A percentile compares a stretch with the other conserved stretches of the same genome.
Evolutionary conservation across 2,888 invertebrate genomes (phyloP).

Genomic region (Drosophila percnosoma): DNA sequence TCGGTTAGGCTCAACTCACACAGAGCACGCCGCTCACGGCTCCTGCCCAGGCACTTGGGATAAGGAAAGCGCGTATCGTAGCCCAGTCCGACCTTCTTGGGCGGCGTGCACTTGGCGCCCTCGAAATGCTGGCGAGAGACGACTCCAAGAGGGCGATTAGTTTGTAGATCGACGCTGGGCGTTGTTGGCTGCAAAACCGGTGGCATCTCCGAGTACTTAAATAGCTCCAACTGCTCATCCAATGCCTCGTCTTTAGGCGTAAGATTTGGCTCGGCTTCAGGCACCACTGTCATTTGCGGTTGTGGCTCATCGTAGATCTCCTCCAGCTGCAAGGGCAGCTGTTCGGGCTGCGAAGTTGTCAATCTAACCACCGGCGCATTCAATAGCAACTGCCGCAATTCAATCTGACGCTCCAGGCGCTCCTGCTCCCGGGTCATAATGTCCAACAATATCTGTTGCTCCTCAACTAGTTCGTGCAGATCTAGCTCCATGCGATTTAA

Average conservation of each 20-base stretch:
- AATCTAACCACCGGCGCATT: not conserved
- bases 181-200: not conserved
- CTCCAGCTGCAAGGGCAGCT: not conserved
- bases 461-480: constrained; percentile 40
- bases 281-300: not conserved
- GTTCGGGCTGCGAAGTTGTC: not conserved
- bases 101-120: constrained; percentile 25
- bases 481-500: constrained; percentile 27
- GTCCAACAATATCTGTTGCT: constrained; percentile 34
- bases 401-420: constrained; percentile 10
- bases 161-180: not conserved
- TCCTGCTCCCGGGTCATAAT: constrained; percentile 27
- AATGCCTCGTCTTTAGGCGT: not conserved
- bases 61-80: constrained; percentile 55
- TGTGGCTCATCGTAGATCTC: not conserved
- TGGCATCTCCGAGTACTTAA: not conserved
- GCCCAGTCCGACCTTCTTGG: constrained; percentile 34
- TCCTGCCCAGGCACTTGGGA: constrained; percentile 29
- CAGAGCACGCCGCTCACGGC: constrained; percentile 25
- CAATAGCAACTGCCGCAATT: constrained; percentile 5
- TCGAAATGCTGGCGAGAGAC: not conserved
- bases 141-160: not conserved
- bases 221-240: not conserved
- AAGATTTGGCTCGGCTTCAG: no score
- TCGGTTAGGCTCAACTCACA: constrained; percentile 36